Evolutionary conservation across 2,797 vertebrate species (phyloP).

Genomic region (Scolopax bukidnonensis): DNA sequence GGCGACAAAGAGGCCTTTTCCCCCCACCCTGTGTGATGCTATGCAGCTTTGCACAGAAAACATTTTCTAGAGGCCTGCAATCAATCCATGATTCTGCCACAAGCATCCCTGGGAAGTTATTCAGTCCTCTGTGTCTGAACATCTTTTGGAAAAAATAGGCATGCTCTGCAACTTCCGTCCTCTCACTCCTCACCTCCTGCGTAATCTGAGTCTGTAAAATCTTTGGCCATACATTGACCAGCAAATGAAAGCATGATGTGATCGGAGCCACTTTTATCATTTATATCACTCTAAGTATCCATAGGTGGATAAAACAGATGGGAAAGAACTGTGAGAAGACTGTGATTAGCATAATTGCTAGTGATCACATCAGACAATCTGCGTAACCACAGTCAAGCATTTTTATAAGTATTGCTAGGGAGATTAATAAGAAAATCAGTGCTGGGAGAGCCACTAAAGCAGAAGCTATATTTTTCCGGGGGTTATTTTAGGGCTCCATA

Average conservation of each 20-base stretch:
- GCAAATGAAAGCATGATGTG: neutral
- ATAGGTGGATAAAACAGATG: conserved; percentile 74
- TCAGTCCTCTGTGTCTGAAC: neutral
- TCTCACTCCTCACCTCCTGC: neutral
- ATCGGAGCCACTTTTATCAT: conserved; percentile 5
- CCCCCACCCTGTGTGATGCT: neutral
- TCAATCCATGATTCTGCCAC: neutral
- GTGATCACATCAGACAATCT: conserved; percentile 73
- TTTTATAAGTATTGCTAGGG: conserved; percentile 67
- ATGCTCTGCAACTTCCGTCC: neutral
- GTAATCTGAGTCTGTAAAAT: neutral
- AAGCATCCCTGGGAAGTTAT: neutral
- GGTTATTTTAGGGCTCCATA: neutral
- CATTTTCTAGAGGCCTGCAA: neutral
- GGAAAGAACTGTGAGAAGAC: conserved; percentile 65
- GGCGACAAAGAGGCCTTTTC: neutral
- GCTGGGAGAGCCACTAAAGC: conserved; percentile 31
- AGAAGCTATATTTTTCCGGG: conserved; percentile 23
- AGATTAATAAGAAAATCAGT: conserved; percentile 62
- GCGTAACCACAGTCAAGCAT: conserved; percentile 57
- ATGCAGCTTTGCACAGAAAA: neutral
- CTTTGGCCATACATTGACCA: neutral
- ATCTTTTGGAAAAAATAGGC: neutral
- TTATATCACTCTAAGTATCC: conserved; percentile 56
- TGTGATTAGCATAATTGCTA: conserved; percentile 73